phyloP scores from a whole-genome alignment of 2,888 invertebrate species.

The Venustoraphidia nigricollis region DNA sequence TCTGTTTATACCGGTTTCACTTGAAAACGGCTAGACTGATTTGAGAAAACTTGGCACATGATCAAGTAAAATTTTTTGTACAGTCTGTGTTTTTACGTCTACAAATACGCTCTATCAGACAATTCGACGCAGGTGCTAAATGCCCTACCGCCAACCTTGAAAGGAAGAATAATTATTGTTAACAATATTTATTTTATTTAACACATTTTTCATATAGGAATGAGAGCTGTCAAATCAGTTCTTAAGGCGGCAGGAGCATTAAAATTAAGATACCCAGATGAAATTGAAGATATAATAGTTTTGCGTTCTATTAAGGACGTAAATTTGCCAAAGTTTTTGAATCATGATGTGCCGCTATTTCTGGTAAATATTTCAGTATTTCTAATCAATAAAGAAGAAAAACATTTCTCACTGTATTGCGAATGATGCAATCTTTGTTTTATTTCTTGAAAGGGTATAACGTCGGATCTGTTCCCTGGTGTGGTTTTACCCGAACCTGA shows the following conservation, averaged over 20 bases:
- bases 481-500: constrained; percentile 64
- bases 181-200: background rate
- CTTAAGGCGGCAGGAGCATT: constrained; percentile 81
- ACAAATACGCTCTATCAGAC: too few species aligned
- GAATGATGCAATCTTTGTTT: background rate
- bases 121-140: too few species aligned
- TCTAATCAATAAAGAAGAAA: constrained; percentile 1
- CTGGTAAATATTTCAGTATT: constrained; percentile 31
- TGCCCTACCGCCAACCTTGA: too few species aligned
- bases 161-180: background rate
- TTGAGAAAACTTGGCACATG: too few species aligned
- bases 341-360: constrained; percentile 77
- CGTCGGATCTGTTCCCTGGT: constrained; percentile 87
- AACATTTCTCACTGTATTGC: constrained; percentile 3
- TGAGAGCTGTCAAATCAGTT: constrained; percentile 92
- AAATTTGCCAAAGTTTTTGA: constrained; percentile 84
- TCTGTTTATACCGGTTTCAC: too few species aligned
- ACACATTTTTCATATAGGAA: constrained; percentile 33
- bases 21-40: too few species aligned
- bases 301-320: constrained; percentile 87
- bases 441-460: constrained; percentile 55
- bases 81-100: too few species aligned
- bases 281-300: constrained; percentile 74
- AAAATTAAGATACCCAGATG: constrained; percentile 76
- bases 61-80: too few species aligned